Evolutionary conservation across 1,140 invertebrate species (phyloP), one percentile per base, ranked within the genome.

Genomic region (Acromyrmex heyeri): DNA sequence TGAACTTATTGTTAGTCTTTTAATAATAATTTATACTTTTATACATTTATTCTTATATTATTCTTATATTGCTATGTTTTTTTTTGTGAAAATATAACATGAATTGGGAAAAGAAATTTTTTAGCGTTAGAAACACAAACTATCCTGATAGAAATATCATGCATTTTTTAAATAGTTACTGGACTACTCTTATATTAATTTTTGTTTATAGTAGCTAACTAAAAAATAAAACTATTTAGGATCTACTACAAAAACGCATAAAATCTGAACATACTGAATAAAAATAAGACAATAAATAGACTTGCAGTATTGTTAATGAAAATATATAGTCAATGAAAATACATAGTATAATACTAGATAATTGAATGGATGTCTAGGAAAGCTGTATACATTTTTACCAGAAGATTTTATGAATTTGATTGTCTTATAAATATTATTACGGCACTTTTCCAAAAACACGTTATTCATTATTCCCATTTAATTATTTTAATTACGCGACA

Each of bases 401-500:
- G 38, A 7, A 0, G 8, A 65, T 65, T 65, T 65, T 65, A 12
- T 18, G 0, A 65, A 65, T 64, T 7, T 30, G 8, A 38, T 44
- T 8, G 8, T 12, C 10, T 6, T 38, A 14, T 14, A 14, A 14
- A 10, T 50, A 78, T 50, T 27, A 6, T 16, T n/a, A 14, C 44
- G 24, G 38, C 6, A 27, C 1, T 4, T 24, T 65, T 10, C 27
- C 3, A 21, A 53, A 53, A 55, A 27, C 8, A 44, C 57, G 5
- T 30, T 44, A 44, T 53, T 69, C 38, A 70, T 75, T 65, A 73
- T 85, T 81, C 44, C 53, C 12, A 76, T 50, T 88, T 85, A 88
- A 88, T 88, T 78, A 88, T 73, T 57, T 88, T 85, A 67, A 88
- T 88, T 88, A 87, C 38, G 34, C 30, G 38, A 57, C 55, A 72